Percentiles rank a stretch among this genome's conserved stretches.
These are phyloP conservation scores for Microchrysa polita DNA, from an alignment of 2,888 invertebrate genomes.

Conservation along the genomic window DNA sequence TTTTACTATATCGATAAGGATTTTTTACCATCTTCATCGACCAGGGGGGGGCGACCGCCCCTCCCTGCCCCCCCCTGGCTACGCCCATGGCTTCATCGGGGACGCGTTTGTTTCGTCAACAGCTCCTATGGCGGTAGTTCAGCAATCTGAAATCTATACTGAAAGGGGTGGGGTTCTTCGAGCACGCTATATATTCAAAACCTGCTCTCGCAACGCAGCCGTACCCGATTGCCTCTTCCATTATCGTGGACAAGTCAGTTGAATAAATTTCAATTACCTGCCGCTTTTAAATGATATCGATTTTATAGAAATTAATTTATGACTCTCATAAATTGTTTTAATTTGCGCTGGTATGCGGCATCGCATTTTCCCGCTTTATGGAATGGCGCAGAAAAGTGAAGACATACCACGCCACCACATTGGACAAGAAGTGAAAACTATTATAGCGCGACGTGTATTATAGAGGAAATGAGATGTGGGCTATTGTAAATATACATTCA, in stretches of 20 bases:
- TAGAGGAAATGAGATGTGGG: not conserved
- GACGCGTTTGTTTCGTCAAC: slow-evolving; percentile 32
- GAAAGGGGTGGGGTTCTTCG: slow-evolving; percentile 24
- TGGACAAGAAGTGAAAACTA: not conserved
- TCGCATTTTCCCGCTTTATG: slow-evolving; percentile 13
- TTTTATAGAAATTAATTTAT: slow-evolving; percentile 44
- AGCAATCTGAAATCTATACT: slow-evolving; percentile 14
- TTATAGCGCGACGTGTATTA: not conserved
- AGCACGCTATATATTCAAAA: not conserved
- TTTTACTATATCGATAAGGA: too few species aligned
- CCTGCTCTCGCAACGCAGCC: not conserved
- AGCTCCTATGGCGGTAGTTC: slow-evolving; percentile 15
- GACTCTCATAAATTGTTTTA: slow-evolving; percentile 36
- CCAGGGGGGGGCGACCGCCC: too few species aligned
- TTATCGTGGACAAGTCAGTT: not conserved
- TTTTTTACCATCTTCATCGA: too few species aligned
- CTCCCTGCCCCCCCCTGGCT: too few species aligned
- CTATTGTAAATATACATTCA: not conserved
- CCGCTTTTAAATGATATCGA: slow-evolving; percentile 44
- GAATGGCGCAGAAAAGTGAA: not conserved
- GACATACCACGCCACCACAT: not conserved
- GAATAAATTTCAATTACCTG: slow-evolving; percentile 44
- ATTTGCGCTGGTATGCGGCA: slow-evolving; percentile 21
- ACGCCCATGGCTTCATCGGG: not conserved
- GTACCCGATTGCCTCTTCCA: not conserved